Conservation (phyloP, 2,888 invertebrate species). For the Lithophane socia region DNA sequence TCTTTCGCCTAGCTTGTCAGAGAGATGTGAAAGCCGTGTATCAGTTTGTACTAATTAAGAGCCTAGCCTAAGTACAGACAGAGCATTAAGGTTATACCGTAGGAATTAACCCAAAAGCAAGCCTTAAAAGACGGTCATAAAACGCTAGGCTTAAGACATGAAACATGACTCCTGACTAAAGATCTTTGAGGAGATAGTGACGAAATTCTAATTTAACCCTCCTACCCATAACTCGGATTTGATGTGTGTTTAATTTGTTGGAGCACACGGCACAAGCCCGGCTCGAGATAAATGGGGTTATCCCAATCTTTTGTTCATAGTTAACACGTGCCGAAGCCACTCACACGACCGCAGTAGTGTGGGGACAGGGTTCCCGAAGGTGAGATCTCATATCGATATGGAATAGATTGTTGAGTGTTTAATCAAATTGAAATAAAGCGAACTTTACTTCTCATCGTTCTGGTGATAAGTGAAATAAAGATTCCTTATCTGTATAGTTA, state of each 20-base stretch:
- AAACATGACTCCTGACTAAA: slow-evolving; percentile 24
- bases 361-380: slow-evolving; percentile 1
- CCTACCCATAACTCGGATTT: slow-evolving; percentile 58
- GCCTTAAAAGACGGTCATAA: slow-evolving; percentile 16
- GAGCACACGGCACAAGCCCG: slow-evolving; percentile 44
- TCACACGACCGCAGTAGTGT: slow-evolving; percentile 58
- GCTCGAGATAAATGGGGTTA: slow-evolving; percentile 64
- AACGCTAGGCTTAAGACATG: slow-evolving; percentile 18
- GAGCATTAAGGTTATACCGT: slow-evolving; percentile 17
- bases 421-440: neutral
- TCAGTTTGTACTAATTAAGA: slow-evolving; percentile 32
- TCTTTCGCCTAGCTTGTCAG: slow-evolving; percentile 1
- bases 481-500: neutral
- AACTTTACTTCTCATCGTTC: neutral
- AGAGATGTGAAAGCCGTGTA: slow-evolving; percentile 20
- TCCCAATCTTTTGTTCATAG: slow-evolving; percentile 69
- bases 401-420: neutral
- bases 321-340: slow-evolving; percentile 65
- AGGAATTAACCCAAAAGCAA: neutral
- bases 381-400: slow-evolving; percentile 16
- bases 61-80: slow-evolving; percentile 10
- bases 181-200: slow-evolving; percentile 45
- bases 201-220: slow-evolving; percentile 53
- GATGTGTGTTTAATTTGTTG: slow-evolving; percentile 62
- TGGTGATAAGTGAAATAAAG: neutral